Conservation (phyloP, 1,140 invertebrate species). For the Trichonephila clavipes region DNA sequence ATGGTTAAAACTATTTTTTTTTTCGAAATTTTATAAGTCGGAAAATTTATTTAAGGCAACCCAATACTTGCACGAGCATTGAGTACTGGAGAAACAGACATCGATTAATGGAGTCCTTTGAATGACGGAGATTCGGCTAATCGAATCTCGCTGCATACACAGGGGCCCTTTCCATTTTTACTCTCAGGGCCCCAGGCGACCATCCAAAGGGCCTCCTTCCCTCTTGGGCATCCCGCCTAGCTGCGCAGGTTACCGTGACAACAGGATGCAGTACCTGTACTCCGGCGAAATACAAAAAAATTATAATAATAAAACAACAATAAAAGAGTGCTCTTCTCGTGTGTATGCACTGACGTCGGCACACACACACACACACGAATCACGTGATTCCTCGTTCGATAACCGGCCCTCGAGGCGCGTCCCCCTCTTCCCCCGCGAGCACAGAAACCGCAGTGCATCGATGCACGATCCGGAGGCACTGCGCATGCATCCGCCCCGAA, state of each 20-base stretch:
- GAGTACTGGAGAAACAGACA: too few relatives aligned
- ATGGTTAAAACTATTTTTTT: too few relatives aligned
- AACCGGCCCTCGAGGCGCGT: constrained; percentile 39
- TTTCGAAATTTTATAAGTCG: too few relatives aligned
- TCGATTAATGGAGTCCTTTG: too few relatives aligned
- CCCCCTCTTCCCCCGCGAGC: constrained; percentile 29
- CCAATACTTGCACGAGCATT: too few relatives aligned
- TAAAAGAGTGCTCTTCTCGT: not conserved
- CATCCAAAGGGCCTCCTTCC: not conserved
- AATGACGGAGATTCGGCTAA: too few relatives aligned
- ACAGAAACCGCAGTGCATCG: not conserved
- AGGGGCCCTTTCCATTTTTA: not conserved
- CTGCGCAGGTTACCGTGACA: constrained; percentile 59
- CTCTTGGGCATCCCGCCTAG: constrained; percentile 33
- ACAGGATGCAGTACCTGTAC: constrained; percentile 62
- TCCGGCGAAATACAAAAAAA: not conserved
- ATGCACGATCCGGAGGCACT: not conserved
- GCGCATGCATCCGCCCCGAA: constrained; percentile 9
- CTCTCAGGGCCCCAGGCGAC: not conserved
- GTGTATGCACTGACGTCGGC: constrained; percentile 34
- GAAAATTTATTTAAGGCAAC: too few relatives aligned
- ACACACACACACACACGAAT: not conserved
- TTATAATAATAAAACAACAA: not conserved
- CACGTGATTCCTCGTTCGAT: constrained; percentile 57
- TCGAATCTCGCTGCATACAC: not conserved